Percentiles rank a stretch among this genome's conserved stretches.
Evolutionary conservation across 2,113 vertebrate species (phyloP).

Genomic region (Lates calcarifer): DNA sequence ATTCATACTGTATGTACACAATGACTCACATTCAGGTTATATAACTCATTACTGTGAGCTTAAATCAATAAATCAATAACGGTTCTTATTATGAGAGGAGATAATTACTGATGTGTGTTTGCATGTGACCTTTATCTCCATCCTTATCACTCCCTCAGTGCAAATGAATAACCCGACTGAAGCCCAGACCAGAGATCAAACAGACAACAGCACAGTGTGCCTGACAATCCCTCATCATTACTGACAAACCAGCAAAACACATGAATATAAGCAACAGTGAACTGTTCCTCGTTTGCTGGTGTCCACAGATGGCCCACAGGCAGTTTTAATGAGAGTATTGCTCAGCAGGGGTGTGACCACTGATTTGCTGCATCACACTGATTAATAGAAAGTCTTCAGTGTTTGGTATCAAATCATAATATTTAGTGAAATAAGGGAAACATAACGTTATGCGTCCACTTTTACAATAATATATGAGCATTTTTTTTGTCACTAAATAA

Average conservation of each 20-base stretch:
- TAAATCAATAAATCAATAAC: neutral
- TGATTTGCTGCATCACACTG: neutral
- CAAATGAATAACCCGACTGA: slow-evolving; percentile 34
- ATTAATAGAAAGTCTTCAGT: neutral
- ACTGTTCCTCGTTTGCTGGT: neutral
- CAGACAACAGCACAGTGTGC: neutral
- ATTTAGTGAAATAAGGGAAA: neutral
- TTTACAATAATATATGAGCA: neutral
- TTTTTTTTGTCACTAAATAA: neutral
- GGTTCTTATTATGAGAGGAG: neutral
- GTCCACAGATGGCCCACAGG: neutral
- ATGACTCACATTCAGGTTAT: neutral
- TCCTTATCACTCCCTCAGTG: slow-evolving; percentile 13
- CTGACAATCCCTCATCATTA: neutral
- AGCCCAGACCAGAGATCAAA: neutral
- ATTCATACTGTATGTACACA: neutral
- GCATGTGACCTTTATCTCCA: neutral
- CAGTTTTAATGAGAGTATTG: slow-evolving; percentile 9
- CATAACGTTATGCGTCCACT: neutral
- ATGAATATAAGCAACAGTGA: neutral
- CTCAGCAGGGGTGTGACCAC: neutral
- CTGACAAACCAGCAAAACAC: neutral
- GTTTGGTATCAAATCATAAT: neutral
- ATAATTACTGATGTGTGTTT: slow-evolving; percentile 3
- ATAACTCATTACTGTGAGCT: neutral